Evolutionary conservation across 2,888 invertebrate species (phyloP).

Genomic region (Drosophila leonis): DNA sequence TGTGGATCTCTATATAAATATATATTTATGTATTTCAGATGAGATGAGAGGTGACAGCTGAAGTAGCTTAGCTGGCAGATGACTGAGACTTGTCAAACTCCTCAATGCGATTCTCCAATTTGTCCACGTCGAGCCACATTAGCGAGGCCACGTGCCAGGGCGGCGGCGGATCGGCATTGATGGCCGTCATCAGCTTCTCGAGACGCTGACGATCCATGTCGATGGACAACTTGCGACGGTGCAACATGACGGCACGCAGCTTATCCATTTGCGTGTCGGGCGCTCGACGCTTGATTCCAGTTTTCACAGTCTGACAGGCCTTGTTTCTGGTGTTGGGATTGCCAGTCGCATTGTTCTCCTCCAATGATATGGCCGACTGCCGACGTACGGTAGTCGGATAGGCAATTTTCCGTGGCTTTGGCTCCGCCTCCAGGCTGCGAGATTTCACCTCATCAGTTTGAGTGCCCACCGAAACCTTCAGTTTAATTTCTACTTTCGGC

Average conservation of each 20-base stretch:
- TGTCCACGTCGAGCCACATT: conserved; percentile 16
- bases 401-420: neutral
- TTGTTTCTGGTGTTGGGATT: neutral
- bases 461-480: no score
- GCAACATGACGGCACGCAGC: neutral
- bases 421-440: neutral
- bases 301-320: conserved; percentile 5
- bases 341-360: neutral
- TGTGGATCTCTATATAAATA: neutral
- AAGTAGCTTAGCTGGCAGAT: no score
- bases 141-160: neutral
- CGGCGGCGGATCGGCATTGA: conserved; percentile 19
- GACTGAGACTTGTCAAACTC: neutral
- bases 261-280: neutral
- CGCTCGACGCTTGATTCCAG: neutral
- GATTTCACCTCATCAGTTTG: no score
- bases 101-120: conserved; percentile 15
- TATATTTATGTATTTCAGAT: no score
- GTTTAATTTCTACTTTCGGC: no score
- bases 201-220: neutral
- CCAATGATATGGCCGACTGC: no score
- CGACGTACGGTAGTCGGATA: no score
- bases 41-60: no score
- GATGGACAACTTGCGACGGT: neutral
- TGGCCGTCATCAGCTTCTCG: neutral